Percentiles rank a stretch among this genome's conserved stretches.
Evolutionary conservation across 2,797 vertebrate genomes (phyloP).

Genomic region (Squalus acanthias): DNA sequence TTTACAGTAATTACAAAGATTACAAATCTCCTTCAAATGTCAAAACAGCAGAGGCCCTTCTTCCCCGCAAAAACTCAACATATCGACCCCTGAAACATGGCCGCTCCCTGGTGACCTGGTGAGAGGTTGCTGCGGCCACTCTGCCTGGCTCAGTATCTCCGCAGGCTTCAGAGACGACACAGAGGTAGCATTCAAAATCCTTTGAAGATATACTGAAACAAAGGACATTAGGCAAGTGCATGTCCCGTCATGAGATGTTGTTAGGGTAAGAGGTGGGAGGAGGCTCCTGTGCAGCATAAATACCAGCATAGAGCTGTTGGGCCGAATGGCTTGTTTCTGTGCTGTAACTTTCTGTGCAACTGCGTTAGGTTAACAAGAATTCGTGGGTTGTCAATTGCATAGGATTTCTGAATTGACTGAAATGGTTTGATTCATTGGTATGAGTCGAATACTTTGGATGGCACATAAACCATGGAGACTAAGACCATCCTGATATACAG

Average conservation of each 20-base stretch:
- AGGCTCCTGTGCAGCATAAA: too few relatives aligned
- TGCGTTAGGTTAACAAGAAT: neutral
- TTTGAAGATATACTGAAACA: neutral
- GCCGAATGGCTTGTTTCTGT: too few relatives aligned
- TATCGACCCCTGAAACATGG: neutral
- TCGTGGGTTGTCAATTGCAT: neutral
- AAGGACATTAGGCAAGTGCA: neutral
- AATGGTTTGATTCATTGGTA: neutral
- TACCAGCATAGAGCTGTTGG: too few relatives aligned
- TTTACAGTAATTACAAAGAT: neutral
- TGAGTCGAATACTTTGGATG: neutral
- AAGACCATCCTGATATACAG: neutral
- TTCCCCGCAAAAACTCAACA: too few relatives aligned
- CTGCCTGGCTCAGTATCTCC: neutral
- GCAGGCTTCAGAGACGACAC: neutral
- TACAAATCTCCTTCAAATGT: neutral
- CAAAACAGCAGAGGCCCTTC: neutral
- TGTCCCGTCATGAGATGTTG: neutral
- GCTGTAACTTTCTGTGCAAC: neutral
- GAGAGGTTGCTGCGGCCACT: neutral
- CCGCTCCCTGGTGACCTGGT: neutral
- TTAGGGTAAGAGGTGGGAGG: neutral
- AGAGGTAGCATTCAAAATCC: neutral
- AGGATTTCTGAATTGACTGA: neutral
- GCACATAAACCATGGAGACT: neutral